Evolutionary conservation across 1,140 invertebrate species (phyloP).

Genomic region (Colletes gigas): DNA sequence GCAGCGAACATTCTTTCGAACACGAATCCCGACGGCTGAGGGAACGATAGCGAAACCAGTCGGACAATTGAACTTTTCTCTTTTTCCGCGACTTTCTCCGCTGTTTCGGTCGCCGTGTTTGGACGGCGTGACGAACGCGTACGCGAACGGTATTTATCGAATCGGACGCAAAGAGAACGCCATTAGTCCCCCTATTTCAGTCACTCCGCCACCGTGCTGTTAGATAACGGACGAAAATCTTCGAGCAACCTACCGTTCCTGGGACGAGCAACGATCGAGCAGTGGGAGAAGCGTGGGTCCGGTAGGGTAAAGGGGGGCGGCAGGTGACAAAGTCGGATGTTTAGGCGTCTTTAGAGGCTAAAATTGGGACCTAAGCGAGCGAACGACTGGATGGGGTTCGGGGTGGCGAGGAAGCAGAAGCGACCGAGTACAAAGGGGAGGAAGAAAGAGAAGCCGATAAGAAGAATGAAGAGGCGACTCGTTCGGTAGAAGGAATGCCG

Average conservation of each 20-base stretch:
- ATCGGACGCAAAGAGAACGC: background rate
- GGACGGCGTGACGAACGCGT: conserved; percentile 12
- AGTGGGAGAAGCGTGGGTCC: background rate
- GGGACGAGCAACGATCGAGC: too few relatives aligned
- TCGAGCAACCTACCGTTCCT: background rate
- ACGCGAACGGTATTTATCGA: background rate
- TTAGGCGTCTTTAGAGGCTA: conserved; percentile 67
- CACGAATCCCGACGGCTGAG: conserved; percentile 15
- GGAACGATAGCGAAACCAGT: conserved; percentile 41
- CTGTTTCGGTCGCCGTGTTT: conserved; percentile 22
- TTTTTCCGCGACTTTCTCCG: conserved; percentile 28
- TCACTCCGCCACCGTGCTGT: background rate
- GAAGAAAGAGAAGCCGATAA: conserved; percentile 66
- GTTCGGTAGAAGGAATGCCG: conserved; percentile 78
- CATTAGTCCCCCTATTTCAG: background rate
- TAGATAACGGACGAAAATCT: background rate
- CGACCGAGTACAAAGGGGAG: conserved; percentile 65
- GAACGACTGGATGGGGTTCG: conserved; percentile 41
- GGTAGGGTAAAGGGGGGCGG: conserved; percentile 55
- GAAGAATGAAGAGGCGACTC: conserved; percentile 74
- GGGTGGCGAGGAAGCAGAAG: conserved; percentile 51
- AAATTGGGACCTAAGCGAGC: conserved; percentile 64
- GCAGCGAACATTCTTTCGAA: background rate
- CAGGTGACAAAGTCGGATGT: conserved; percentile 76
- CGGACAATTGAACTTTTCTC: conserved; percentile 38